phyloP scores from a whole-genome alignment of 2,797 vertebrate species.

The Octomys mimax region DNA sequence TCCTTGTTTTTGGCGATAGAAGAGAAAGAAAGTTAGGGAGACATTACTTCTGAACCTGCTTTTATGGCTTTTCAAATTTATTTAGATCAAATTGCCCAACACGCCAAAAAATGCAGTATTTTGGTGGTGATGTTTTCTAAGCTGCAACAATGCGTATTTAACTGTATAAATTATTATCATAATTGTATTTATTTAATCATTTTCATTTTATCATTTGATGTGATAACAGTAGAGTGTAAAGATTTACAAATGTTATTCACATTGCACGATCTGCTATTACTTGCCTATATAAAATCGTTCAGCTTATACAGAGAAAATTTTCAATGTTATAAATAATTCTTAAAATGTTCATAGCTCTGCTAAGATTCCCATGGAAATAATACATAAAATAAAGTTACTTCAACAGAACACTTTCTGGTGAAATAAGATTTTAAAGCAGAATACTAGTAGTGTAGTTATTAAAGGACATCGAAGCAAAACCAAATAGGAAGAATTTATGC shows the following conservation, averaged over 20 bases:
- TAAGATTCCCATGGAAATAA: slow-evolving; percentile 72
- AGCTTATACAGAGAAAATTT: slow-evolving; percentile 62
- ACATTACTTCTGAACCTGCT: neutral
- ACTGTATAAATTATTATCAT: neutral
- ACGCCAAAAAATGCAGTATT: neutral
- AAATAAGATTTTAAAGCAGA: slow-evolving; percentile 75
- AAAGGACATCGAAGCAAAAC: slow-evolving; percentile 82
- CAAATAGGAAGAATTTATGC: slow-evolving; percentile 80
- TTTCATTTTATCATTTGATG: neutral
- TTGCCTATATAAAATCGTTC: slow-evolving; percentile 16
- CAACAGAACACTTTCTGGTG: slow-evolving; percentile 71
- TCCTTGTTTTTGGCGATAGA: neutral
- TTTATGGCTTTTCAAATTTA: neutral
- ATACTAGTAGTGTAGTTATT: slow-evolving; percentile 75
- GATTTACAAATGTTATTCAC: neutral
- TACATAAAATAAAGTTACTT: slow-evolving; percentile 71
- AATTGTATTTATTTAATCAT: neutral
- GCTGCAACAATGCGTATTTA: neutral
- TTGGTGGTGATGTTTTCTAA: neutral
- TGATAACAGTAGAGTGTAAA: slow-evolving; percentile 6
- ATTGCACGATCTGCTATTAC: neutral
- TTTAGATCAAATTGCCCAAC: neutral
- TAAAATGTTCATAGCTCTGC: slow-evolving; percentile 72
- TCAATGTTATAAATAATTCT: slow-evolving; percentile 58
- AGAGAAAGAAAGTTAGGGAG: neutral